Base-by-base conservation (phyloP, 2,113 vertebrate species). In the Thryonomys swinderianus region DNA sequence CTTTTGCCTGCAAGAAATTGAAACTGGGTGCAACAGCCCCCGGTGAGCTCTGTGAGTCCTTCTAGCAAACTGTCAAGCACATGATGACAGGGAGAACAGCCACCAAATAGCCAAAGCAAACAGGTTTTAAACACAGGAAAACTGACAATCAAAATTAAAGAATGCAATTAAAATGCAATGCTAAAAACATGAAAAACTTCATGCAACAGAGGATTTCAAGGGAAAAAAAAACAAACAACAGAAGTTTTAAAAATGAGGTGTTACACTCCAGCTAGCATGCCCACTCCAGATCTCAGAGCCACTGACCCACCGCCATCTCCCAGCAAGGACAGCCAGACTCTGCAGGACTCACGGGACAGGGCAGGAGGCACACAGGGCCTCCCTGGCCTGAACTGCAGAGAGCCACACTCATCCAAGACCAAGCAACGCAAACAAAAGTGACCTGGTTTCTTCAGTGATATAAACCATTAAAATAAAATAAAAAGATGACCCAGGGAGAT, bases 121-220 rank as follows among this genome's bases (percentile, higher is more conserved):
- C 20, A 61, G 30, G 20, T 25, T 91, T 62, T 51, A 57, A 2
- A 59, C 14, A 84, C 37, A 93, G 57, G 53, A 83, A 83, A 82
- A 95, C 11, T 53, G 40, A 48, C n/a, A 67, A 64, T 59, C 80
- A 92, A 48, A 85, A 88, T 74, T 59, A n/a, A 95, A 91, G 13
- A 89, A 5, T 2, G 20, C 37, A 95, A 71, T 87, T 71, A 83
- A 27, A 82, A 94, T 37, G 0, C 40, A 85, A 91, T 34, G 16
- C 20, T 93, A 83, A 96, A 74, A 76, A 53, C 21, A 59, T 59
- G 34, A 45, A 74, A 42, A 53, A 53, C 12, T 79, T 79, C 40
- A 85, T n/a, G 23, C 88, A 73, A 94, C 48, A 88, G 17, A 90
- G 45, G 82, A 82, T 67, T 91, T 88, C 61, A 40, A 14, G 78